A percentile compares a stretch with the other conserved stretches of the same genome.
These are phyloP conservation scores for Anthopleura xanthogrammica DNA, from an alignment of 92 coral and sea anemone genomes.

Conservation along the genomic window DNA sequence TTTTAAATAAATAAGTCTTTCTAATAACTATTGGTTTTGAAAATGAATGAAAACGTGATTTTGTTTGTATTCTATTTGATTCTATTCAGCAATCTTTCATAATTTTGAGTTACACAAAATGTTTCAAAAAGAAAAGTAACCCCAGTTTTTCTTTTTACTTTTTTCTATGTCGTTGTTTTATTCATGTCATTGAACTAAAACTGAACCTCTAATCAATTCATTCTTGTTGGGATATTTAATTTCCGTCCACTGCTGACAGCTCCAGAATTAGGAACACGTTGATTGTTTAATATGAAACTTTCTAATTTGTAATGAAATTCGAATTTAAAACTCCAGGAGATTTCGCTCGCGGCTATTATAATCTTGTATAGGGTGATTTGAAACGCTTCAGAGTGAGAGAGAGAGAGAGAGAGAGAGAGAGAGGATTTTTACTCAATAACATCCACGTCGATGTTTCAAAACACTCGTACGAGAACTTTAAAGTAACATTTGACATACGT, in stretches of 20 bases:
- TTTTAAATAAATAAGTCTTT: neutral
- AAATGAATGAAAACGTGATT: neutral
- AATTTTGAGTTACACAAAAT: neutral
- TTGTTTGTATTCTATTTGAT: neutral
- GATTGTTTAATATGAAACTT: slow-evolving; percentile 20
- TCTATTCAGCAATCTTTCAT: neutral
- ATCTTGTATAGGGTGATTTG: neutral
- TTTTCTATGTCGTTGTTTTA: neutral
- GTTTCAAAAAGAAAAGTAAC: too few species aligned
- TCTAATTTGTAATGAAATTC: neutral
- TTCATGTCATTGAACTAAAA: neutral
- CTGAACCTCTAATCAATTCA: neutral
- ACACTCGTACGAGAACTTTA: neutral
- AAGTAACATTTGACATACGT: slow-evolving; percentile 8
- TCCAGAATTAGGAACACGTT: slow-evolving; percentile 8
- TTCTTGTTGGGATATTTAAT: slow-evolving; percentile 11
- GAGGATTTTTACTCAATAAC: neutral
- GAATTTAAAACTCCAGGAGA: neutral
- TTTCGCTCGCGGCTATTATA: neutral
- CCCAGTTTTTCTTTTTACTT: neutral
- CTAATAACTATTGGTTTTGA: neutral
- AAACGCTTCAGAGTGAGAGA: neutral
- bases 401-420: neutral
- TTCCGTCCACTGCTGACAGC: slow-evolving; percentile 24
- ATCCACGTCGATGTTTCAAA: neutral